Evolutionary conservation across 2,888 invertebrate species (phyloP).

Genomic region (Alviniconcha strummeri): DNA sequence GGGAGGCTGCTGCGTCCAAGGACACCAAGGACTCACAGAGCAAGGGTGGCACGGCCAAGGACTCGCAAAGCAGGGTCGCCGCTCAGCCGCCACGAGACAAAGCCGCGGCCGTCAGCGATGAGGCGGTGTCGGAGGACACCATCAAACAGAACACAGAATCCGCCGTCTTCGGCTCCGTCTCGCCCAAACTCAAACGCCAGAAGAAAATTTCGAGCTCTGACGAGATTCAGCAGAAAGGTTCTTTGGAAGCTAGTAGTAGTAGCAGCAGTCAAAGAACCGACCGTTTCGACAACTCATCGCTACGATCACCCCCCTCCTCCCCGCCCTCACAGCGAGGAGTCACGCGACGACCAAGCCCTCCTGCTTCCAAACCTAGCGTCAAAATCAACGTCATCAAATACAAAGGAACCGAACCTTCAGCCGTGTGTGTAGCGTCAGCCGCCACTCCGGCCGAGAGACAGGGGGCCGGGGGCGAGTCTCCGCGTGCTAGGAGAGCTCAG

Average conservation of each 20-base stretch:
- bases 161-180: constrained; percentile 43
- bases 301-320: constrained; percentile 14
- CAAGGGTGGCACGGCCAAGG: background rate
- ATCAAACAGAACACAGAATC: constrained; percentile 29
- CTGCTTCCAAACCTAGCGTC: background rate
- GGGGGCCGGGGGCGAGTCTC: background rate
- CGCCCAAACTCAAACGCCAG: constrained; percentile 42
- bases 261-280: background rate
- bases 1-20: background rate
- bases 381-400: constrained; percentile 7
- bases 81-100: background rate
- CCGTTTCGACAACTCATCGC: background rate
- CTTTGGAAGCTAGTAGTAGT: background rate
- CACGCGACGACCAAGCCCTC: background rate
- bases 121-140: constrained; percentile 17
- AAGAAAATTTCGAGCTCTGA: constrained; percentile 14
- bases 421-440: background rate
- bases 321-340: constrained; percentile 2
- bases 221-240: background rate
- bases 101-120: background rate
- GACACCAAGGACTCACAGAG: background rate
- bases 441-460: background rate
- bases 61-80: background rate
- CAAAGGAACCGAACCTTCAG: background rate
- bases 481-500: background rate